Evolutionary conservation across 2,797 vertebrate species (phyloP).

Genomic region (Poecilia wingei): DNA sequence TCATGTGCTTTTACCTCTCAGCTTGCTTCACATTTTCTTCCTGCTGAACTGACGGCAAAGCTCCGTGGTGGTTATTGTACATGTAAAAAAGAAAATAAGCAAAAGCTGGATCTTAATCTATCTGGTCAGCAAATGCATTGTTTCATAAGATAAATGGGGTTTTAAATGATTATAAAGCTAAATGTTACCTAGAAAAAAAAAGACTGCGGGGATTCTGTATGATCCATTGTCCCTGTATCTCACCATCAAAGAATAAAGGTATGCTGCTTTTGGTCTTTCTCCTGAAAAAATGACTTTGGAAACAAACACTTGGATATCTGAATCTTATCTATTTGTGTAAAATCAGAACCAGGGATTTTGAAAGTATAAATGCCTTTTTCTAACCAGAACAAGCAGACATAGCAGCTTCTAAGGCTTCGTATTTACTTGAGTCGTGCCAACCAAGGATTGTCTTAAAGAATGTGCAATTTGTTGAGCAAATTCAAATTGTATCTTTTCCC

Average conservation of each 20-base stretch:
- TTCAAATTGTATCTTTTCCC: neutral
- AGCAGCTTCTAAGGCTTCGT: neutral
- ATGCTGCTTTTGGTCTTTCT: neutral
- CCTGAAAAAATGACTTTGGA: neutral
- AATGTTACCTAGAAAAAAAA: neutral
- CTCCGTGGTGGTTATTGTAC: conserved; percentile 39
- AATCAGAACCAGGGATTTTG: neutral
- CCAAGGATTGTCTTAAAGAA: neutral
- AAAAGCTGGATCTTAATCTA: conserved; percentile 52
- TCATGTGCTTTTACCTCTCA: conserved; percentile 53
- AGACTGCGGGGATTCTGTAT: neutral
- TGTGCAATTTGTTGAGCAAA: neutral
- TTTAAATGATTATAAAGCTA: neutral
- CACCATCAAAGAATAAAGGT: neutral
- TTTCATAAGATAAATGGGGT: conserved; percentile 42
- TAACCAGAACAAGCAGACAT: neutral
- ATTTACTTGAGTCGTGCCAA: neutral
- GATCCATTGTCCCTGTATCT: no score
- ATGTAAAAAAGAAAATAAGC: conserved; percentile 40
- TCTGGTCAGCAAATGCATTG: conserved; percentile 29
- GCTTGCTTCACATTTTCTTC: conserved; percentile 9
- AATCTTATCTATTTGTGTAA: neutral
- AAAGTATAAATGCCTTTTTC: neutral
- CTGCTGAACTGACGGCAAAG: conserved; percentile 25
- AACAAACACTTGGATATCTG: neutral